phyloP scores from a whole-genome alignment of 64 coral and sea anemone genomes.

The Pachyseris speciosa region DNA sequence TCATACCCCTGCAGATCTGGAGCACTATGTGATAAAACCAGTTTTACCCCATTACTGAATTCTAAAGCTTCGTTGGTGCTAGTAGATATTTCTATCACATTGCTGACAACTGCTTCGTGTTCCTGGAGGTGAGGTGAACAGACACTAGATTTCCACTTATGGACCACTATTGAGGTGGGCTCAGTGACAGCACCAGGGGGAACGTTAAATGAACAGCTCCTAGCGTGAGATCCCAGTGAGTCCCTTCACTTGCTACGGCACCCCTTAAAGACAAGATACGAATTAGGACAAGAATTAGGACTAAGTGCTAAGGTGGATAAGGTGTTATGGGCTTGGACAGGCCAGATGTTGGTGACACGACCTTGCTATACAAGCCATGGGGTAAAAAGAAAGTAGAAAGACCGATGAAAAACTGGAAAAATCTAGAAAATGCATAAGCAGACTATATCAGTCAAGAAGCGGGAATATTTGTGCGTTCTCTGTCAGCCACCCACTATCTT shows the following conservation, averaged over 20 bases:
- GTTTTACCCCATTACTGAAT: background rate
- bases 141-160: background rate
- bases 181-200: background rate
- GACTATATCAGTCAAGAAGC: no score
- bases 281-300: no score
- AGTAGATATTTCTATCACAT: background rate
- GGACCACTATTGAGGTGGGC: background rate
- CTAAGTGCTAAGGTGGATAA: no score
- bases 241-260: background rate
- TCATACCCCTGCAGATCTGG: background rate
- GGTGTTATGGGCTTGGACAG: no score
- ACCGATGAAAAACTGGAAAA: no score
- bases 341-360: no score
- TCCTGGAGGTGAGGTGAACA: background rate
- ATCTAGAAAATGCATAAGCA: no score
- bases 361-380: no score
- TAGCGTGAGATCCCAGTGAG: background rate
- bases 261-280: background rate
- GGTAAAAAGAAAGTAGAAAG: no score
- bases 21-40: conserved; percentile 3
- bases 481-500: no score
- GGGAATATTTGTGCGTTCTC: no score
- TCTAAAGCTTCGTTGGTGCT: background rate
- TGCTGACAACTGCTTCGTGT: background rate
- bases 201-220: background rate